Conservation (phyloP, 1,140 invertebrate genomes). For the Drosophila dunni region DNA sequence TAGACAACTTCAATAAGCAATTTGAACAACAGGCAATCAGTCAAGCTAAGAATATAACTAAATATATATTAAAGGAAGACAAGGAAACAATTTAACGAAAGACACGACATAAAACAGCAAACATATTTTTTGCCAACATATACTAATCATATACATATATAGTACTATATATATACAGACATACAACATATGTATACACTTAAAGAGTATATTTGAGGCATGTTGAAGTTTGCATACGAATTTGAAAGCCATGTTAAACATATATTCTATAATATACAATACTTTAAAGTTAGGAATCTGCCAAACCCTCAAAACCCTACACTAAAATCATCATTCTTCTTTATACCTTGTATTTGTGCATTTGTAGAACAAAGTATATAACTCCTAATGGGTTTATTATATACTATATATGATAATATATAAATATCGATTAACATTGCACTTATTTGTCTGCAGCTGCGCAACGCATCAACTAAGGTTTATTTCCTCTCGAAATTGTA, state of each 20-base stretch:
- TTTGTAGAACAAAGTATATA: too few relatives aligned
- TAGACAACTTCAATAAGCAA: constrained; percentile 59
- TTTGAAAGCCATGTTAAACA: constrained; percentile 76
- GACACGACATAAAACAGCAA: constrained; percentile 30
- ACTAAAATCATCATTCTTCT: background rate
- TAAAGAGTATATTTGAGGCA: constrained; percentile 35
- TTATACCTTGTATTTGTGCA: background rate
- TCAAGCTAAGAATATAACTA: constrained; percentile 67
- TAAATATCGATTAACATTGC: too few relatives aligned
- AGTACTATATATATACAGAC: constrained; percentile 24
- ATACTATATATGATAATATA: too few relatives aligned
- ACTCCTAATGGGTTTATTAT: too few relatives aligned
- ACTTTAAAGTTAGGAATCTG: background rate
- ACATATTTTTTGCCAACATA: constrained; percentile 75
- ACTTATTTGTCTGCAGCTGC: too few relatives aligned
- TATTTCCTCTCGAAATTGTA: too few relatives aligned
- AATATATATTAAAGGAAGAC: constrained; percentile 32
- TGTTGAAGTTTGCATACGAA: constrained; percentile 60
- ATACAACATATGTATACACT: constrained; percentile 46
- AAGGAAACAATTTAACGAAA: constrained; percentile 20
- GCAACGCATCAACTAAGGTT: too few relatives aligned
- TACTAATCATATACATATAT: constrained; percentile 40
- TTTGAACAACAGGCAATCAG: constrained; percentile 69
- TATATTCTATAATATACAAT: constrained; percentile 21
- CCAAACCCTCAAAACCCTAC: constrained; percentile 17